Conservation (phyloP, 37 sponge, comb jelly and placozoan species). For the Diacarnus erythraeanus region DNA sequence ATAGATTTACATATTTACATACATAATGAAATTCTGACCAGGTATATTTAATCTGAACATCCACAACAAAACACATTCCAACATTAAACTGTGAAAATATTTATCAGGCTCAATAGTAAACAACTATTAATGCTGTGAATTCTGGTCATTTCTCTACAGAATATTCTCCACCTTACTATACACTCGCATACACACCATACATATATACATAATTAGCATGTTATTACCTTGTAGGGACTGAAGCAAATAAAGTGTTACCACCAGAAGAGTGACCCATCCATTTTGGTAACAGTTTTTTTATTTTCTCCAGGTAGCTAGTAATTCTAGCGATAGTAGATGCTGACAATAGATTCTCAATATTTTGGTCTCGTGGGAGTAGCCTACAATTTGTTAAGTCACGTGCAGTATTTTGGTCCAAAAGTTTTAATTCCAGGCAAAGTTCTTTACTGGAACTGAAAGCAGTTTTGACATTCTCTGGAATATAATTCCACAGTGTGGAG, state of each 20-base stretch:
- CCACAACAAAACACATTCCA: no score
- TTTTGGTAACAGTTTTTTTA: slow-evolving; percentile 17
- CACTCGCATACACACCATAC: no score
- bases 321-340: slow-evolving; percentile 4
- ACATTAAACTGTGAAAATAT: no score
- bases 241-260: not conserved
- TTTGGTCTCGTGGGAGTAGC: slow-evolving; percentile 19
- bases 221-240: not conserved
- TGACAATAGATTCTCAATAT: slow-evolving; percentile 20
- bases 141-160: no score
- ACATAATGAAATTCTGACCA: no score
- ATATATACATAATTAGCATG: no score
- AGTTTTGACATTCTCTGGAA: slow-evolving; percentile 61
- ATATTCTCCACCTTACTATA: no score
- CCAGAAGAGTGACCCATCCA: slow-evolving; percentile 13
- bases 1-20: no score
- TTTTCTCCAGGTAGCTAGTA: slow-evolving; percentile 18
- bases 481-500: slow-evolving; percentile 40
- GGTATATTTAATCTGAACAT: no score
- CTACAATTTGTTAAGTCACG: slow-evolving; percentile 6
- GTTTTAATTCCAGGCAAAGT: slow-evolving; percentile 40
- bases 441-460: slow-evolving; percentile 45
- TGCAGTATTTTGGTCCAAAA: slow-evolving; percentile 12
- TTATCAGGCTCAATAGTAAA: no score
- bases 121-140: no score